Base-by-base conservation (phyloP, 2,797 vertebrate species). In the Manis pentadactyla region DNA sequence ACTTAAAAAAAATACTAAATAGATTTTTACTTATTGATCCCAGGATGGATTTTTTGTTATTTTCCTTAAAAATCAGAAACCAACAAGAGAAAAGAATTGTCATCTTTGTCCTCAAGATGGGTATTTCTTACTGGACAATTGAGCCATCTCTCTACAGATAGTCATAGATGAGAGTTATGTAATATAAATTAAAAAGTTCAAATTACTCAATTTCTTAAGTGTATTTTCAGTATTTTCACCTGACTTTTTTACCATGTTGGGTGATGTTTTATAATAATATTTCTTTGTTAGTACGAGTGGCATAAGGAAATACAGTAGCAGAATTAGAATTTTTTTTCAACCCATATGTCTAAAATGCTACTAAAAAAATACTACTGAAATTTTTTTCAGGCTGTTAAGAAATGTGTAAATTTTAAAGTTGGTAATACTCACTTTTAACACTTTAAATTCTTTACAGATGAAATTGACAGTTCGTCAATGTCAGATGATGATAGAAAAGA, bases 401-500 rank as follows among this genome's bases (percentile, higher is more conserved):
- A 95, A 18, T 87, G 5, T 55, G 39, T 79, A 3, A 31, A 87
- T 87, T 94, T 78, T 68, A 34, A 92, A 78, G 42, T 64, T 96
- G 66, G 8, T 92, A 61, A 49, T 66, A 25, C 39, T 18, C 31
- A 71, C 27, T 57, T 95, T 82, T 93, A 87, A 95, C 46, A n/a
- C 46, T 88, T 87, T 84, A 12, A 83, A 97, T 90, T 93, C 42
- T 92, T 94, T 94, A 69, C 90, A 99, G 99, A 99, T 99, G 99
- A 99, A 98, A 99, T 99, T 64, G 99, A 99, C 98, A 99, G 99
- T 97, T 99, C 99, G 2, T 99, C 99, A 29, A 99, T 99, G 99
- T 99, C 99, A 0, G 99, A 99, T 3, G 99, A 99, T 94, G 99
- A 99, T 98, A 99, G 99, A 97, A 99, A 99, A 98, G 99, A 99